Evolutionary conservation across 1,140 invertebrate genomes (phyloP).

Genomic region (Bombus consobrinus): DNA sequence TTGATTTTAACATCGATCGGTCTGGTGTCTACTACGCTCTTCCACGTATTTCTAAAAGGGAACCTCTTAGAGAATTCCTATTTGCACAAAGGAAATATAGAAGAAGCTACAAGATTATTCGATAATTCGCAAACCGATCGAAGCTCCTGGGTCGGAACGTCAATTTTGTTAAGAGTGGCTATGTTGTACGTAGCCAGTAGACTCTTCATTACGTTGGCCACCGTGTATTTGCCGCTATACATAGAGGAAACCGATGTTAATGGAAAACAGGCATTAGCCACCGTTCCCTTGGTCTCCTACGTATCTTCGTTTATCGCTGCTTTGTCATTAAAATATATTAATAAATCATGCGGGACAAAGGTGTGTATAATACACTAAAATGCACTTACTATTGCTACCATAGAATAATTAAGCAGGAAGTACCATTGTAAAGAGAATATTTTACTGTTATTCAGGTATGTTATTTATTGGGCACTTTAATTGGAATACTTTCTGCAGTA

Average conservation of each 20-base stretch:
- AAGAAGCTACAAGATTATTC: slow-evolving; percentile 42
- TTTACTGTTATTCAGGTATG: slow-evolving; percentile 68
- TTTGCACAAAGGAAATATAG: slow-evolving; percentile 34
- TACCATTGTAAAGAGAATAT: background rate
- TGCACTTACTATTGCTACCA: slow-evolving; percentile 76
- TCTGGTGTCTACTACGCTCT: slow-evolving; percentile 83
- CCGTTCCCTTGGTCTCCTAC: slow-evolving; percentile 93
- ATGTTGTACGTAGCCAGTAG: slow-evolving; percentile 91
- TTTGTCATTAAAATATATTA: slow-evolving; percentile 88
- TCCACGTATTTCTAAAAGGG: slow-evolving; percentile 83
- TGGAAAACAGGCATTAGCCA: slow-evolving; percentile 89
- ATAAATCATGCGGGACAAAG: slow-evolving; percentile 83
- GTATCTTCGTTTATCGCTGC: slow-evolving; percentile 92
- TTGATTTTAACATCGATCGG: slow-evolving; percentile 84
- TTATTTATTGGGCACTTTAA: slow-evolving; percentile 76
- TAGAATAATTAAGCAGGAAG: slow-evolving; percentile 72
- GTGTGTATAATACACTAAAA: slow-evolving; percentile 78
- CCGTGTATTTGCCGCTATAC: slow-evolving; percentile 94
- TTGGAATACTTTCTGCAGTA: slow-evolving; percentile 74
- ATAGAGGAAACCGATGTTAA: slow-evolving; percentile 87
- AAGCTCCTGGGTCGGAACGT: slow-evolving; percentile 68
- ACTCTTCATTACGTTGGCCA: slow-evolving; percentile 91
- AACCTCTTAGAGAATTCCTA: slow-evolving; percentile 71
- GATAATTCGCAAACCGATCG: slow-evolving; percentile 29
- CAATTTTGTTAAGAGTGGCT: slow-evolving; percentile 75